A percentile compares a stretch with the other conserved stretches of the same genome.
These are phyloP conservation scores for Cheiracanthium punctorium DNA, from an alignment of 2,888 invertebrate species.

Conservation along the genomic window DNA sequence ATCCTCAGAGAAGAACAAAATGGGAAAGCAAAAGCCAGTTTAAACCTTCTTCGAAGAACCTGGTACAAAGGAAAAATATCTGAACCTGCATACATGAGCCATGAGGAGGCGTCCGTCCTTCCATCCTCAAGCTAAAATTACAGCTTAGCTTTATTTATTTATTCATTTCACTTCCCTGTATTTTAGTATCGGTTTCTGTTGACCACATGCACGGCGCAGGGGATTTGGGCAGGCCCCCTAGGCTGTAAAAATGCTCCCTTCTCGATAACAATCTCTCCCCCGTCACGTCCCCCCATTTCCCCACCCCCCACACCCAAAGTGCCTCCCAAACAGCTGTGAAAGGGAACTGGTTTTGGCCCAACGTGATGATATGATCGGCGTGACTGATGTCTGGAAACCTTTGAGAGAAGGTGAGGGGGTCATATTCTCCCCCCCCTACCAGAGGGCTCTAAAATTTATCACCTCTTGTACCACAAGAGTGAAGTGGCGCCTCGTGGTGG, in stretches of 20 bases:
- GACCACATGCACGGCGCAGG: not conserved
- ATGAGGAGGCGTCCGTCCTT: too few species aligned
- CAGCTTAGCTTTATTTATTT: too few species aligned
- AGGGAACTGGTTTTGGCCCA: not conserved
- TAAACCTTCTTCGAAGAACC: too few species aligned
- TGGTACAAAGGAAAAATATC: too few species aligned
- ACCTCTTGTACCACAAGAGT: slow-evolving; percentile 11
- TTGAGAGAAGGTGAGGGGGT: slow-evolving; percentile 9
- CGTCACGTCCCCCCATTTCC: not conserved
- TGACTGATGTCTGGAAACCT: slow-evolving; percentile 8
- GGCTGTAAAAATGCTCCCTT: too few species aligned
- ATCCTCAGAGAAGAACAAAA: too few species aligned
- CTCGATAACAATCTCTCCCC: slow-evolving; percentile 24
- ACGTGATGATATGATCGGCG: slow-evolving; percentile 23
- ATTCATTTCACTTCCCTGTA: not conserved
- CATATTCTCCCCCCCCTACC: not conserved
- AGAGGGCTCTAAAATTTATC: not conserved
- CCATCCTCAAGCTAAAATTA: not conserved
- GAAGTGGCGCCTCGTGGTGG: not conserved
- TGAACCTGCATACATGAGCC: too few species aligned
- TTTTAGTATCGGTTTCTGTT: not conserved
- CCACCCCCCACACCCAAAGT: too few species aligned
- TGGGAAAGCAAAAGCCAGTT: too few species aligned
- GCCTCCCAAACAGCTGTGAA: not conserved
- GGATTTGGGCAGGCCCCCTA: not conserved